Evolutionary conservation across 1,140 invertebrate species (phyloP), one percentile per base, ranked within the genome.

Genomic region (Hirudo medicinalis): DNA sequence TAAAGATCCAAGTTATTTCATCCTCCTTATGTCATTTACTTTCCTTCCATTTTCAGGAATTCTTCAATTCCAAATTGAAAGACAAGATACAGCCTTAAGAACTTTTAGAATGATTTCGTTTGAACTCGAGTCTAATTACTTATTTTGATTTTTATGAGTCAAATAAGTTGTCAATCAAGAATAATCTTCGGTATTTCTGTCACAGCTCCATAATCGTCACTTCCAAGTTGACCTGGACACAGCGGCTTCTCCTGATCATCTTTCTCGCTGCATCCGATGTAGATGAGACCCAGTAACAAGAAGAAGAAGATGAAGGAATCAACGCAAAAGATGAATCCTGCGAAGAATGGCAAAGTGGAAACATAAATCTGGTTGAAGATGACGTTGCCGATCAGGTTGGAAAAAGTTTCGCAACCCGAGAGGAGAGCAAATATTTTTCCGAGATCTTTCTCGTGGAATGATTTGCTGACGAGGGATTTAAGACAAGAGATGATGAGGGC

Each of bases 331-430:
- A 77, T 75, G 17, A 79, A 75, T 17, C 80, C 80, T 0, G 78
- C 73, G 49, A 77, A 78, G 22, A 78, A 73, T 53, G 74, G 54
- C 2, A 79, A 75, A 0, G 79, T 79, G 13, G 76, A 78, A 32
- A 75, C 76, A 70, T 81, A 82, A 20, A 81, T 67, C 57, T 76
- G 76, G 9, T 78, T 77, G 74, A 81, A 82, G n/a, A 80, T 76
- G 2, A 79, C 71, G 3, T 77, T 76, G 4, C 80, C 80, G 8
- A 81, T 29, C 13, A 82, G 75, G 54, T 79, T 80, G 0, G 79
- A 78, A 2, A 77, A 75, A 2, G 80, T 81, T 72, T 81, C 80
- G 8, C 75, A 77, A 68, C 77, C 75, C 5, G 78, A 75, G 4
- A 79, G 73, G 1, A 82, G 70, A n/a, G 79, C 76, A 72, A 82